These are phyloP conservation scores for Podiceps cristatus DNA, from an alignment of 2,113 vertebrate species.

Conservation along the genomic window DNA sequence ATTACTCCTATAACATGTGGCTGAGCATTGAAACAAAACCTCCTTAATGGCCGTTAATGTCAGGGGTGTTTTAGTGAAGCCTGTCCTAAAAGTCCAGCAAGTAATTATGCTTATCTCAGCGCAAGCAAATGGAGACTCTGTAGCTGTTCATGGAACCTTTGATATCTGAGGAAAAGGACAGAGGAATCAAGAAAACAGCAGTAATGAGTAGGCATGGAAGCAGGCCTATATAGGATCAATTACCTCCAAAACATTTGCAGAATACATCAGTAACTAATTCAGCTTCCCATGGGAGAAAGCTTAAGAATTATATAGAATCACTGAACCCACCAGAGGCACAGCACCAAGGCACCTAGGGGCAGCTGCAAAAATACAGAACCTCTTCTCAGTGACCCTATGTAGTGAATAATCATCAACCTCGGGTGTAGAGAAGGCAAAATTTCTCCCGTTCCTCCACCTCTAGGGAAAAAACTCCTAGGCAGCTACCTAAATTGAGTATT, in stretches of 20 bases:
- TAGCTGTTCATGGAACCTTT: background rate
- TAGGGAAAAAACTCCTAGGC: background rate
- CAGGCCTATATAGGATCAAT: background rate
- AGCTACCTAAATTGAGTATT: slow-evolving; percentile 4
- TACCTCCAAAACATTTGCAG: background rate
- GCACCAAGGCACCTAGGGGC: background rate
- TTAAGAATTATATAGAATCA: background rate
- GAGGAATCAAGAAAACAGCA: background rate
- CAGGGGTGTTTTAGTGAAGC: background rate
- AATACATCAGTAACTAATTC: background rate
- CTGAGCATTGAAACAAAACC: background rate
- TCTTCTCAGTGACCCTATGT: background rate
- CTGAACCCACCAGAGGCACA: background rate
- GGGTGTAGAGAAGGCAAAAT: background rate
- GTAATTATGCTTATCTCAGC: background rate
- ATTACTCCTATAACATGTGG: background rate
- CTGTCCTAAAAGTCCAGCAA: background rate
- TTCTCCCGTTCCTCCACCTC: background rate
- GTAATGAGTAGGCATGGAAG: background rate
- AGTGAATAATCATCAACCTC: background rate
- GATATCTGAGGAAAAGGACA: background rate
- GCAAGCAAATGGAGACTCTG: background rate
- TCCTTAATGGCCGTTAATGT: background rate
- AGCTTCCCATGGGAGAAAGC: background rate
- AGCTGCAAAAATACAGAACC: background rate